phyloP scores from a whole-genome alignment of 1,140 invertebrate genomes.

The Leptinotarsa undecemlineata region DNA sequence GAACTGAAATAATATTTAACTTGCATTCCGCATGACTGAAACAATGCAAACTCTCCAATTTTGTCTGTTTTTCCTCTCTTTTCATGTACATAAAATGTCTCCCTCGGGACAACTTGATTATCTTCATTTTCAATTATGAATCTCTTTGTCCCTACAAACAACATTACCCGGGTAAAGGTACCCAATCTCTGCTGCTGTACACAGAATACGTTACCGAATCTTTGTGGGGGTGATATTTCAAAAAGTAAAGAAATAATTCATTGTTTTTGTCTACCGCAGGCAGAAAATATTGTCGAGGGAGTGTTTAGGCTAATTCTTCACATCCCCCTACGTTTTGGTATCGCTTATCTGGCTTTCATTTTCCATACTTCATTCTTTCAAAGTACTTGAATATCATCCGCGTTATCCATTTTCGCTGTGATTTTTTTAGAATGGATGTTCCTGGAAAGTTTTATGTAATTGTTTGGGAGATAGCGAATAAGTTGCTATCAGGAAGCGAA shows the following conservation, averaged over 20 bases:
- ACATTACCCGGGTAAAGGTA: slow-evolving; percentile 3
- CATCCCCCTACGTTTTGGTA: slow-evolving; percentile 31
- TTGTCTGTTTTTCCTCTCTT: not conserved
- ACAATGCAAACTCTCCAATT: slow-evolving; percentile 4
- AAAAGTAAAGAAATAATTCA: slow-evolving; percentile 3
- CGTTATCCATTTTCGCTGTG: not conserved
- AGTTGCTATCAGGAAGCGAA: too few relatives aligned
- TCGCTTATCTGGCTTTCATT: not conserved
- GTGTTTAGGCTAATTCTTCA: slow-evolving; percentile 39
- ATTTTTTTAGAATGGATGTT: not conserved
- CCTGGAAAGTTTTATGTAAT: not conserved
- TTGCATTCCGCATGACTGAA: not conserved
- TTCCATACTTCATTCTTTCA: not conserved
- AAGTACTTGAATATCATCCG: not conserved
- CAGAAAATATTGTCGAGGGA: slow-evolving; percentile 25
- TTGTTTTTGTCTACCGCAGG: not conserved
- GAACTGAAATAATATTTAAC: too few relatives aligned
- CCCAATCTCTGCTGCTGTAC: not conserved
- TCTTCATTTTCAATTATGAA: slow-evolving; percentile 3
- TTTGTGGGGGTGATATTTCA: not conserved
- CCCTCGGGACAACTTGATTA: not conserved
- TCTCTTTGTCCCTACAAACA: slow-evolving; percentile 1
- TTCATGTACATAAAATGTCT: not conserved
- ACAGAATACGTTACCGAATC: not conserved
- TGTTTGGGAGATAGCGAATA: not conserved